Evolutionary conservation across 2,113 vertebrate species (phyloP).

Genomic region (Naja naja): DNA sequence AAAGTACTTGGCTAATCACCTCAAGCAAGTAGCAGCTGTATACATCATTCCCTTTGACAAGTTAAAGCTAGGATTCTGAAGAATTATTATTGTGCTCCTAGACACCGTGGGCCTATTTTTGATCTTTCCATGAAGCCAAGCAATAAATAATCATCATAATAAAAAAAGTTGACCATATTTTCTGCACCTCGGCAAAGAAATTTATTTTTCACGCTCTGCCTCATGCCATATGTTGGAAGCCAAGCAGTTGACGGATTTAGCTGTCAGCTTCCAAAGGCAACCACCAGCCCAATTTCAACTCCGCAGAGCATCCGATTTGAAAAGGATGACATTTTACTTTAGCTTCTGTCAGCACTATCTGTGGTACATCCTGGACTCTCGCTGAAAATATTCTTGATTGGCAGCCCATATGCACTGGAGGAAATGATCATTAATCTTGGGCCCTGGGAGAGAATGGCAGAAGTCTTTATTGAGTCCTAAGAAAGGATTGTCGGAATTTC

Average conservation of each 20-base stretch:
- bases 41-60: constrained; percentile 17
- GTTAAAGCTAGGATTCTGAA: constrained; percentile 36
- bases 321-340: constrained; percentile 70
- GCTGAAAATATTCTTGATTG: constrained; percentile 59
- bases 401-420: constrained; percentile 54
- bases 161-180: constrained; percentile 55
- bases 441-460: constrained; percentile 41
- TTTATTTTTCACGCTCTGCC: constrained; percentile 71
- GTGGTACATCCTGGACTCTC: constrained; percentile 24
- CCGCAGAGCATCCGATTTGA: constrained; percentile 46
- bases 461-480: neutral
- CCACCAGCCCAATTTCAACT: constrained; percentile 58
- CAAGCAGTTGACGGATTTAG: constrained; percentile 67
- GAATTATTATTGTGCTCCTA: constrained; percentile 46
- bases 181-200: constrained; percentile 67
- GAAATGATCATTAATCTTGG: constrained; percentile 62
- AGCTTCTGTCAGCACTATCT: constrained; percentile 68
- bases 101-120: constrained; percentile 48
- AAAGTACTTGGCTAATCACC: constrained; percentile 9
- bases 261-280: constrained; percentile 69
- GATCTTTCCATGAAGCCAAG: constrained; percentile 55
- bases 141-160: constrained; percentile 40
- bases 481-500: neutral
- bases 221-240: constrained; percentile 64
- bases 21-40: constrained; percentile 15